phyloP scores from a whole-genome alignment of 2,797 vertebrate species.

The Fratercula arctica region DNA sequence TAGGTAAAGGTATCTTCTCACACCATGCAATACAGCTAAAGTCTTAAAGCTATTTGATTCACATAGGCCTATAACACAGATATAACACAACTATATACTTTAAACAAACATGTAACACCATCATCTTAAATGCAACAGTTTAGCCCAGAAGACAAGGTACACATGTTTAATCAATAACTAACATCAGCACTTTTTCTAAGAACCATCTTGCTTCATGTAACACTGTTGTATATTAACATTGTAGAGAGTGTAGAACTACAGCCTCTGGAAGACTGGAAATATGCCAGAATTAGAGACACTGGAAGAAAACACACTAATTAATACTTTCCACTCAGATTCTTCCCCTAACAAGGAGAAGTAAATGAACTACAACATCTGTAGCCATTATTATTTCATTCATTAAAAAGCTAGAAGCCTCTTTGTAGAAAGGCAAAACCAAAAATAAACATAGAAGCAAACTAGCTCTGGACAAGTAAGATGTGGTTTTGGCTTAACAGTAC shows the following conservation, averaged over 20 bases:
- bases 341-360: not conserved
- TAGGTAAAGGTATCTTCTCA: not conserved
- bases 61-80: not conserved
- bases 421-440: not conserved
- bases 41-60: not conserved
- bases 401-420: not conserved
- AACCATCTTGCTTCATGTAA: not conserved
- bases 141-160: constrained; percentile 42
- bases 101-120: not conserved
- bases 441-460: not conserved
- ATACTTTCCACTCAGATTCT: not conserved
- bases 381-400: not conserved
- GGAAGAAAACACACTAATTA: not conserved
- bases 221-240: not conserved
- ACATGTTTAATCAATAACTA: constrained; percentile 29
- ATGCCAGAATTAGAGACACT: not conserved
- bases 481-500: not conserved
- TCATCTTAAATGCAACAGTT: not conserved
- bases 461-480: not conserved
- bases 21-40: not conserved
- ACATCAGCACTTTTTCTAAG: not conserved
- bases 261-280: not conserved
- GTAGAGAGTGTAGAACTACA: not conserved
- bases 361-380: not conserved
- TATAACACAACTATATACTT: not conserved